Conservation (phyloP, 92 coral and sea anemone species). For the Zoanthus sociatus region DNA sequence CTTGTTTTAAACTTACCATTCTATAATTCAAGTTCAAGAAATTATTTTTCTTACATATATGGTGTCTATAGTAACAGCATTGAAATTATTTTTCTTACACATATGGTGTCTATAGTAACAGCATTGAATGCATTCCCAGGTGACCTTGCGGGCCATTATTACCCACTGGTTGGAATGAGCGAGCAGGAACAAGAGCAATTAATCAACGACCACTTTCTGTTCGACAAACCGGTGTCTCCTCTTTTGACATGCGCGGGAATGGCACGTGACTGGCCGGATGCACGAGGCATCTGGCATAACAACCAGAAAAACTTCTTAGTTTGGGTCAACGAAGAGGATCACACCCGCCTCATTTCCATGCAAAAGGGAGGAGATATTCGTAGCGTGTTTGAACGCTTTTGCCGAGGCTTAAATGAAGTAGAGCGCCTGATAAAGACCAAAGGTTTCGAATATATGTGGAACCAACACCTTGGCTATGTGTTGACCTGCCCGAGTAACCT, state of each 20-base stretch:
- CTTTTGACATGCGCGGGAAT: constrained; percentile 99
- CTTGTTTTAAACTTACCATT: too few relatives aligned
- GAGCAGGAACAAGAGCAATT: constrained; percentile 91
- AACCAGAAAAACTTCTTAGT: constrained; percentile 93
- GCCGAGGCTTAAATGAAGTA: constrained; percentile 89
- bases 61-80: not conserved
- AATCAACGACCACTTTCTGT: constrained; percentile 94
- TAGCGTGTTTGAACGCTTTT: constrained; percentile 93
- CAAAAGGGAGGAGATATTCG: constrained; percentile 97
- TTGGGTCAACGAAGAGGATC: constrained; percentile 98
- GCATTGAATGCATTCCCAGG: constrained; percentile 57
- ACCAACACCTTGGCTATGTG: constrained; percentile 92
- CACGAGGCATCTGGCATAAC: constrained; percentile 99
- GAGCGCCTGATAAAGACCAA: constrained; percentile 93
- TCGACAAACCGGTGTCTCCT: constrained; percentile 99
- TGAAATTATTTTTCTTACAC: not conserved
- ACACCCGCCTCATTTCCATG: constrained; percentile 98
- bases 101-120: not conserved
- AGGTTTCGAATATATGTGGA: constrained; percentile 98
- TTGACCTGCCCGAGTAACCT: constrained; percentile 98
- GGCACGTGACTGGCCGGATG: constrained; percentile 99
- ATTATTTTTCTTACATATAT: not conserved
- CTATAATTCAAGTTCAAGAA: not conserved
- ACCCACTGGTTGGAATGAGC: constrained; percentile 95
- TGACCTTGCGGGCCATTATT: constrained; percentile 93